phyloP scores from a whole-genome alignment of 1,140 invertebrate species.

The Manduca sexta region DNA sequence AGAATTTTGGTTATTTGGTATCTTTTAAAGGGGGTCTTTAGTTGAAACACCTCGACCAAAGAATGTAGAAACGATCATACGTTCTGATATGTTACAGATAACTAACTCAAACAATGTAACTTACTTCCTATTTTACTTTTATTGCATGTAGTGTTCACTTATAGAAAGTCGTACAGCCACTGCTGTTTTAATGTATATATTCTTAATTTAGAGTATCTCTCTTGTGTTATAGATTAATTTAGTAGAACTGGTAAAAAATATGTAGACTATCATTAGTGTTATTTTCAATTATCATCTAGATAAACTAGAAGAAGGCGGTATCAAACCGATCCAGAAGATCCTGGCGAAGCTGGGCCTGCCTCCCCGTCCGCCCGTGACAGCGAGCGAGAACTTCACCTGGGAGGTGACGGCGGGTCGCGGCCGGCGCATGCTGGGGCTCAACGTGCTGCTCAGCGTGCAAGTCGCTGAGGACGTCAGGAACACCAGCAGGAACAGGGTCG shows the following conservation, averaged over 20 bases:
- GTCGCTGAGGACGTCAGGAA: slow-evolving; percentile 79
- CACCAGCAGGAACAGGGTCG: slow-evolving; percentile 77
- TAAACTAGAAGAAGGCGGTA: slow-evolving; percentile 73
- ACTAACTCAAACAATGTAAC: too few species aligned
- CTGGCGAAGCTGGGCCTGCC: slow-evolving; percentile 70
- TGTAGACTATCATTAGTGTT: too few species aligned
- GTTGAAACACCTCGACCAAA: too few species aligned
- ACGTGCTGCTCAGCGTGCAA: slow-evolving; percentile 77
- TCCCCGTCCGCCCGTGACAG: slow-evolving; percentile 53
- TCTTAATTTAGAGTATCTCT: background rate
- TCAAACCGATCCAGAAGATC: slow-evolving; percentile 73
- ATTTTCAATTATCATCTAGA: slow-evolving; percentile 45
- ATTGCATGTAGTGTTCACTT: too few species aligned
- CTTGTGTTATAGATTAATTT: background rate
- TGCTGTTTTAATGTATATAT: too few species aligned
- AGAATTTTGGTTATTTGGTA: too few species aligned
- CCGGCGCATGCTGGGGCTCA: slow-evolving; percentile 74
- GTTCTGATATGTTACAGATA: too few species aligned
- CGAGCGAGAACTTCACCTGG: slow-evolving; percentile 63
- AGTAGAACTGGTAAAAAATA: background rate
- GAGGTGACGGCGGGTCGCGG: slow-evolving; percentile 66
- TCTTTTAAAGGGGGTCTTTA: too few species aligned
- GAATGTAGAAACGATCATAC: too few species aligned
- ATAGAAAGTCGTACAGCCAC: too few species aligned
- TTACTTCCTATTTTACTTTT: too few species aligned